phyloP scores from a whole-genome alignment of 1,140 invertebrate genomes.

The Dendroctonus valens region DNA sequence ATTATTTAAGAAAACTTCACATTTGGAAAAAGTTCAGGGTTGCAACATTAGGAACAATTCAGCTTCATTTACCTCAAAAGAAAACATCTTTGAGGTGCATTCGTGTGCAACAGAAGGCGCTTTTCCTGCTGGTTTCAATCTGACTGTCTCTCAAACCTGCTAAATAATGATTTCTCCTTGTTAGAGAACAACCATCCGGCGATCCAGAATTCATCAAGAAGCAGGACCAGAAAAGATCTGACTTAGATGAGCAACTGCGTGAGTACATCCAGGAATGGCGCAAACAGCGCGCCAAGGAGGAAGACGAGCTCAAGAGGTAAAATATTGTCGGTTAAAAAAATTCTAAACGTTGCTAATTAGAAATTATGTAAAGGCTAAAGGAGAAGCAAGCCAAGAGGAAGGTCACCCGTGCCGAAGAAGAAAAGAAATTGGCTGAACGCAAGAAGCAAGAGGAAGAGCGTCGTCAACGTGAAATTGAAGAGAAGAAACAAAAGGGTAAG shows the following conservation, averaged over 20 bases:
- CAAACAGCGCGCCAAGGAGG: slow-evolving; percentile 91
- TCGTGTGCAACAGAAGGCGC: too few species aligned
- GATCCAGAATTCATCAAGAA: slow-evolving; percentile 79
- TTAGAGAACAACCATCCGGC: slow-evolving; percentile 54
- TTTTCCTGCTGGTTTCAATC: too few species aligned
- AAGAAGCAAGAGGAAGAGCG: slow-evolving; percentile 94
- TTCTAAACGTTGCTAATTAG: background rate
- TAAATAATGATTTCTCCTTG: background rate
- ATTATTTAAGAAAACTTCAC: too few species aligned
- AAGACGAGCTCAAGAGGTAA: slow-evolving; percentile 80
- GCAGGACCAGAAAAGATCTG: slow-evolving; percentile 90
- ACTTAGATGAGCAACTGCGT: slow-evolving; percentile 92
- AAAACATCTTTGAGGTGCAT: too few species aligned
- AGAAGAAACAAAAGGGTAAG: slow-evolving; percentile 80
- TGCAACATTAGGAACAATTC: too few species aligned
- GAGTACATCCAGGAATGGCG: slow-evolving; percentile 96
- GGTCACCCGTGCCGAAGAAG: slow-evolving; percentile 88
- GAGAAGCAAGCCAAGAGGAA: slow-evolving; percentile 94
- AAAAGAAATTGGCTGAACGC: slow-evolving; percentile 88
- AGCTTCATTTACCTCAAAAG: too few species aligned
- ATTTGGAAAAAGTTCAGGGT: too few species aligned
- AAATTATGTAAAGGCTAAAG: slow-evolving; percentile 66
- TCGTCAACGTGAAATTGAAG: slow-evolving; percentile 83
- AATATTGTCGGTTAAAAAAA: background rate
- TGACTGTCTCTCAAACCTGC: too few species aligned